These are phyloP conservation scores for Philopedon plagiatum DNA, from an alignment of 2,888 invertebrate genomes.

Conservation along the genomic window DNA sequence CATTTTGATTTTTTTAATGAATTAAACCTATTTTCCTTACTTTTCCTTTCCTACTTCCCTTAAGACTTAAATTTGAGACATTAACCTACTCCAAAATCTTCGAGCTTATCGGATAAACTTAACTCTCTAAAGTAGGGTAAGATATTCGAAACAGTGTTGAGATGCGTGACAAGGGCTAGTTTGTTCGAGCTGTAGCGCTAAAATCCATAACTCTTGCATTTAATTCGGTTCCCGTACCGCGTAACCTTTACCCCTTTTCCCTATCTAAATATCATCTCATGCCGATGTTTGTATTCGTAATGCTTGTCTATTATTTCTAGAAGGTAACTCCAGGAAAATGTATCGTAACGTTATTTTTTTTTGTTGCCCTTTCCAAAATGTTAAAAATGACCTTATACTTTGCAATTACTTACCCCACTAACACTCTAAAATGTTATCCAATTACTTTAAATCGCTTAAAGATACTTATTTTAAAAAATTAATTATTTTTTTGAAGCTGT, in stretches of 20 bases:
- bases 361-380: background rate
- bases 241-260: constrained; percentile 57
- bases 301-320: constrained; percentile 19
- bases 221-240: constrained; percentile 53
- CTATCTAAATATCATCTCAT: constrained; percentile 38
- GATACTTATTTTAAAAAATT: too few species aligned
- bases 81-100: too few species aligned
- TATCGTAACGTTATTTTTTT: background rate
- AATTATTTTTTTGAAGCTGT: too few species aligned
- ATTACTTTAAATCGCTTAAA: too few species aligned
- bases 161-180: constrained; percentile 58
- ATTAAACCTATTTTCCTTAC: too few species aligned
- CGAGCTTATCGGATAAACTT: background rate
- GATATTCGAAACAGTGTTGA: background rate
- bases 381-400: too few species aligned
- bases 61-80: too few species aligned
- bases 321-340: background rate
- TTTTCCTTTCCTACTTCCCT: too few species aligned
- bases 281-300: constrained; percentile 29
- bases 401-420: too few species aligned
- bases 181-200: constrained; percentile 52
- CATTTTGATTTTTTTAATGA: too few species aligned
- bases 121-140: constrained; percentile 1
- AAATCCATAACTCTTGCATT: constrained; percentile 56
- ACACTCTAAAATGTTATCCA: too few species aligned